Evolutionary conservation across 2,888 invertebrate species (phyloP), one percentile per base, ranked within the genome.

Genomic region (Hirtodrosophila histrioides): DNA sequence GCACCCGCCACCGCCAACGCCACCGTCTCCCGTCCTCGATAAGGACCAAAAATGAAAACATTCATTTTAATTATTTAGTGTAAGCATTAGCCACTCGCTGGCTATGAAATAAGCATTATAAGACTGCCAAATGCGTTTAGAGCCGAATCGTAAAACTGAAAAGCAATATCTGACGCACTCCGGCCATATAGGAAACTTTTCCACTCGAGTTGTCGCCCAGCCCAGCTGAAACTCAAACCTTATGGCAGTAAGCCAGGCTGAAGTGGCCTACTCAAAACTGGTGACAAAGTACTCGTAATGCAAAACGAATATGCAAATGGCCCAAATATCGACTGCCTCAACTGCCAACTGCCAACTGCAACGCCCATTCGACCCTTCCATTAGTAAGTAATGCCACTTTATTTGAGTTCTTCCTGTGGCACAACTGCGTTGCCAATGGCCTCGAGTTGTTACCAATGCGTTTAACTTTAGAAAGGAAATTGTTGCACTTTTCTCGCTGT

Each of bases 281-380:
- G 65, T 46, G 76, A 77, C 86, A 79, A 85, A 87, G 86, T 85
- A 31, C 31, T 31, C 31, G 31, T 1, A 73, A 64, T 57, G 66
- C 50, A 65, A 69, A 84, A 84, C 86, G 78, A 84, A 84, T 86
- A 86, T 86, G 82, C 87, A 86, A 81, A 82, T 70, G 56, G 53
- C 62, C 66, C 27, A 55, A 53, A 46, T 62, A 76, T 69, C 63
- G 67, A 72, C 76, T 78, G 62, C 23, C 31, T 24, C 37, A 40
- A 17, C 54, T 41, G 29, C 49, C 44, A 46, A 6, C 35, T 17
- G 17, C 17, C 17, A 39, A 17, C 45, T 23, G 36, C 45, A 58
- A 31, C 37, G 36, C 12, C 36, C 41, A 24, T 27, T 27, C 49
- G 49, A 75, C 72, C 9, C 6, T 31, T 31, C 31, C 7, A 31